Percentiles rank a stretch among this genome's conserved stretches.
Evolutionary conservation across 2,113 vertebrate genomes (phyloP).

Genomic region (Tragelaphus strepsiceros): DNA sequence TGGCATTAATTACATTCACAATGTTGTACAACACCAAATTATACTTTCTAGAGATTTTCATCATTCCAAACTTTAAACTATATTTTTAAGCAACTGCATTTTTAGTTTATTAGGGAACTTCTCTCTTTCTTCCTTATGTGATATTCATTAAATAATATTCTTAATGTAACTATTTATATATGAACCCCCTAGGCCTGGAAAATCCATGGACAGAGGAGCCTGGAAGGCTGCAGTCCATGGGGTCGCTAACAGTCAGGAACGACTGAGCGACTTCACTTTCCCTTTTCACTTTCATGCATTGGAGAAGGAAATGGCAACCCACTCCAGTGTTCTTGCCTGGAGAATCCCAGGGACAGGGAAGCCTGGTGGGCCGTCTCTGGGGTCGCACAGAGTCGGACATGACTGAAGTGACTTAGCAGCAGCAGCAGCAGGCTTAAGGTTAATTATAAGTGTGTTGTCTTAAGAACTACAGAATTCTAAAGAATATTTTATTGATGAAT

Average conservation of each 20-base stretch:
- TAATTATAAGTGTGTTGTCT: slow-evolving; percentile 37
- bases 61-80: not conserved
- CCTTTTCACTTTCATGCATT: no score
- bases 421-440: not conserved
- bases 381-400: no score
- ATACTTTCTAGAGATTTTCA: not conserved
- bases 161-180: not conserved
- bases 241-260: no score
- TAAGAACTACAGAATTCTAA: not conserved
- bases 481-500: not conserved
- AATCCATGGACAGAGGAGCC: no score
- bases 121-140: not conserved
- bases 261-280: no score
- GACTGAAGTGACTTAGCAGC: no score
- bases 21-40: not conserved
- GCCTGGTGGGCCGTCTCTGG: no score
- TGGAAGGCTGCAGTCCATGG: no score
- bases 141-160: slow-evolving; percentile 11
- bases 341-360: no score
- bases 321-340: no score
- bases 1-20: not conserved
- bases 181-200: not conserved
- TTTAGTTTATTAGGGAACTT: not conserved
- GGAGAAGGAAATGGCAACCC: no score
- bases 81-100: not conserved